A percentile compares a stretch with the other conserved stretches of the same genome.
Evolutionary conservation across 2,113 vertebrate genomes (phyloP).

Genomic region (Solenodon paradoxus): DNA sequence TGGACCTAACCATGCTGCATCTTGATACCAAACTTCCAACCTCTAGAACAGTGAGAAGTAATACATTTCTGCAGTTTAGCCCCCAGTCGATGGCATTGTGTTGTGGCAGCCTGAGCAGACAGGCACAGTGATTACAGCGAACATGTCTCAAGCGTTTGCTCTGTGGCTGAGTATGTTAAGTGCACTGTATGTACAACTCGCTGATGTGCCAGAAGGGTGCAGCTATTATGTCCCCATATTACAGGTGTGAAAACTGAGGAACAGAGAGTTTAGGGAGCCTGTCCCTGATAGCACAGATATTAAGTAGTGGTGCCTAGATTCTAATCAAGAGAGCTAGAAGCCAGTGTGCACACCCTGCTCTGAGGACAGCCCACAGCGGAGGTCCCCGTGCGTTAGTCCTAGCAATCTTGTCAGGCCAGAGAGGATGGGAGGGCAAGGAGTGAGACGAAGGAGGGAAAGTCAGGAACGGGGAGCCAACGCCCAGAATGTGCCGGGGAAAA

Average conservation of each 20-base stretch:
- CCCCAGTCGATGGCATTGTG: fast-evolving
- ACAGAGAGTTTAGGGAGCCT: not conserved
- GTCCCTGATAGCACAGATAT: not conserved
- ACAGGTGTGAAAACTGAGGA: too few species aligned
- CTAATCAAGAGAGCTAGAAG: not conserved
- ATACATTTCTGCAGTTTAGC: not conserved
- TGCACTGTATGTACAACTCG: not conserved
- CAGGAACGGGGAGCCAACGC: fast-evolving
- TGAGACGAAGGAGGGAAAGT: not conserved
- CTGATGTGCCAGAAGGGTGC: not conserved
- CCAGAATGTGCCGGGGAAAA: not conserved
- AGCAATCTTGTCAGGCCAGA: not conserved
- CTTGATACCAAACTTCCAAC: not conserved
- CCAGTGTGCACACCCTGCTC: not conserved
- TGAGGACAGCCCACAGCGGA: not conserved
- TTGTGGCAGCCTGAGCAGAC: not conserved
- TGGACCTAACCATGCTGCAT: not conserved
- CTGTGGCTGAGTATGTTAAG: not conserved
- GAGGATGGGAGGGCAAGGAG: not conserved
- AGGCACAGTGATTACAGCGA: fast-evolving
- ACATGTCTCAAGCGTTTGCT: fast-evolving
- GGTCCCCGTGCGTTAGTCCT: too few species aligned
- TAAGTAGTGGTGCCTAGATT: not conserved
- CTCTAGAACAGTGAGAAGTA: not conserved
- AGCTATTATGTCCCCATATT: not conserved